These are phyloP conservation scores for Oxytorus armatus DNA, from an alignment of 2,888 invertebrate species.

Conservation along the genomic window DNA sequence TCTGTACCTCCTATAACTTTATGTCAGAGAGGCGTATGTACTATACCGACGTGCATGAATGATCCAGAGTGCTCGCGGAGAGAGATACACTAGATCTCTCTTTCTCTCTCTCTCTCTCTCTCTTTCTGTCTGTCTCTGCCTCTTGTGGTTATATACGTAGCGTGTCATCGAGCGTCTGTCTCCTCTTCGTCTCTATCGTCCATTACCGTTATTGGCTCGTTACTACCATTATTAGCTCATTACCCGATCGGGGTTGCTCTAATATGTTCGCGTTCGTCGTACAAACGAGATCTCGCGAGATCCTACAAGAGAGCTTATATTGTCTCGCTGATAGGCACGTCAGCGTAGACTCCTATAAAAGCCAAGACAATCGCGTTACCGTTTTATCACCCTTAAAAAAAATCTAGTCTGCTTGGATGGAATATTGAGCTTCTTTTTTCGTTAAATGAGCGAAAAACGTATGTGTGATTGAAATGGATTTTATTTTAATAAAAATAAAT, in stretches of 20 bases:
- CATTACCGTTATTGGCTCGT: slow-evolving; percentile 79
- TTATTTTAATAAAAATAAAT: too few species aligned
- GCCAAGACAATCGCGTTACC: neutral
- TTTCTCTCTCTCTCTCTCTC: slow-evolving; percentile 10
- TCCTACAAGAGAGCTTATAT: slow-evolving; percentile 9
- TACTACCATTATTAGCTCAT: slow-evolving; percentile 78
- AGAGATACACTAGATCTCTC: slow-evolving; percentile 5
- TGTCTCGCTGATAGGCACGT: slow-evolving; percentile 2
- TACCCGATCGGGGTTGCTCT: slow-evolving; percentile 69
- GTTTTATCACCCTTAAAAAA: neutral
- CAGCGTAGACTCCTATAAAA: neutral
- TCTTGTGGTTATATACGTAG: slow-evolving; percentile 31
- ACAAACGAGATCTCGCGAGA: slow-evolving; percentile 40
- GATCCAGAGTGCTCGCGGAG: slow-evolving; percentile 40
- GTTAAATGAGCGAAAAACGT: neutral
- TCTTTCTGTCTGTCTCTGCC: neutral
- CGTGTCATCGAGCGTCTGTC: slow-evolving; percentile 53
- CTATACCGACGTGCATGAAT: slow-evolving; percentile 38
- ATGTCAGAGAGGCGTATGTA: slow-evolving; percentile 17
- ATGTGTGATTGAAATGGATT: too few species aligned
- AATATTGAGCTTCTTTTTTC: neutral
- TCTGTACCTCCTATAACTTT: neutral
- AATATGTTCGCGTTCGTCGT: slow-evolving; percentile 48
- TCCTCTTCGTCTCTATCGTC: slow-evolving; percentile 67
- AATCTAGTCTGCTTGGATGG: neutral